phyloP scores from a whole-genome alignment of 2,113 vertebrate genomes.

The Larimichthys polyactis region DNA sequence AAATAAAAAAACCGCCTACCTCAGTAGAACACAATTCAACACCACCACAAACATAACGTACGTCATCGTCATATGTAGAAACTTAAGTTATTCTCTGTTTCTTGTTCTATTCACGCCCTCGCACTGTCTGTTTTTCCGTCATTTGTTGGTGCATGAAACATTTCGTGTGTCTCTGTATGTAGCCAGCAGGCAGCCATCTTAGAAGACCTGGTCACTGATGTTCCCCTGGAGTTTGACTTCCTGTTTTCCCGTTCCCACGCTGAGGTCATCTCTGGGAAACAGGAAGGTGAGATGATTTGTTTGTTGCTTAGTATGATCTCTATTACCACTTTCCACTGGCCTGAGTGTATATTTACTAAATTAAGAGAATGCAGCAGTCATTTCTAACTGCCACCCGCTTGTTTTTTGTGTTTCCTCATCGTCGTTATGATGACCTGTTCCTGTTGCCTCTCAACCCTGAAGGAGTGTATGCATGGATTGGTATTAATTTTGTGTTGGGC shows the following conservation, averaged over 20 bases:
- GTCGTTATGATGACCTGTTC: not conserved
- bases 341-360: not conserved
- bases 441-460: not conserved
- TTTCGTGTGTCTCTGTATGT: conserved; percentile 11
- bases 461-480: conserved; percentile 99
- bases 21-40: too few relatives aligned
- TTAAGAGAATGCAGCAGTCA: not conserved
- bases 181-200: conserved; percentile 95
- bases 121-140: not conserved
- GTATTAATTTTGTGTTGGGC: conserved; percentile 97
- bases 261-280: conserved; percentile 98
- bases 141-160: too few relatives aligned
- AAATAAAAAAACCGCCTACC: too few relatives aligned
- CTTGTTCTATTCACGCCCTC: not conserved
- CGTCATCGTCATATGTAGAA: too few relatives aligned
- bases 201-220: conserved; percentile 92
- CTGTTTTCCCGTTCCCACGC: conserved; percentile 95
- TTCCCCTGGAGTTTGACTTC: conserved; percentile 94
- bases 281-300: conserved; percentile 89
- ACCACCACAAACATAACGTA: too few relatives aligned
- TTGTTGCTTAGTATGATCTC: not conserved
- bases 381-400: conserved; percentile 12
- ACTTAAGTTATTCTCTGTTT: not conserved
- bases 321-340: accelerated
- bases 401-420: conserved; percentile 3